Evolutionary conservation across 1,140 invertebrate species (phyloP).

Genomic region (Portunus trituberculatus): DNA sequence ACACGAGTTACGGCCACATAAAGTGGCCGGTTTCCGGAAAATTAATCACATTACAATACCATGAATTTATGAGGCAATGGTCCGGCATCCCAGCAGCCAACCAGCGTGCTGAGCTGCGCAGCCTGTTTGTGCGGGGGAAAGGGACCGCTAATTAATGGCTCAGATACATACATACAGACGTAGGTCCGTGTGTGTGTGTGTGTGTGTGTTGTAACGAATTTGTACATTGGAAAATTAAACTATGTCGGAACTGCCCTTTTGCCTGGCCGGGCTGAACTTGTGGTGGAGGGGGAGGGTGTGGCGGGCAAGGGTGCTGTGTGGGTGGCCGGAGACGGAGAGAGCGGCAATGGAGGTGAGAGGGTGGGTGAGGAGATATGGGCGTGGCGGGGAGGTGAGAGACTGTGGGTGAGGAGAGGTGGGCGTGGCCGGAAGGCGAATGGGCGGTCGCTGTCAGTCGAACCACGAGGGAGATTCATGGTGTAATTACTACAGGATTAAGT

Average conservation of each 20-base stretch:
- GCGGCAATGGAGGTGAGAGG: too few relatives aligned
- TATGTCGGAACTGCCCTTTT: neutral
- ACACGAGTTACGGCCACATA: neutral
- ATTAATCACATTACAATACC: slow-evolving; percentile 24
- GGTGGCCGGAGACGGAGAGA: too few relatives aligned
- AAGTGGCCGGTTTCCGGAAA: neutral
- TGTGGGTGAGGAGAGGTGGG: neutral
- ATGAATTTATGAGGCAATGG: slow-evolving; percentile 23
- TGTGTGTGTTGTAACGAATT: neutral
- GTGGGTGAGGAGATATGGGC: too few relatives aligned
- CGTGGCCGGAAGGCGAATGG: neutral
- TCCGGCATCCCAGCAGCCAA: neutral
- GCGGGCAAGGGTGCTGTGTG: too few relatives aligned
- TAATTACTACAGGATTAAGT: neutral
- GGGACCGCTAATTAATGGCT: neutral
- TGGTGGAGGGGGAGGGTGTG: too few relatives aligned
- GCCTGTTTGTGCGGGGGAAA: neutral
- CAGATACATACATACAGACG: neutral
- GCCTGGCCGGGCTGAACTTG: neutral
- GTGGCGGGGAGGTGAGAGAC: neutral
- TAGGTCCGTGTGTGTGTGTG: neutral
- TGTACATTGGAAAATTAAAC: neutral
- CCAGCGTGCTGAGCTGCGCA: neutral
- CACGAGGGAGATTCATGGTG: neutral
- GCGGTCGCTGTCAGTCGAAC: neutral